phyloP scores from a whole-genome alignment of 2,888 invertebrate genomes.

The Volucella inanis region DNA sequence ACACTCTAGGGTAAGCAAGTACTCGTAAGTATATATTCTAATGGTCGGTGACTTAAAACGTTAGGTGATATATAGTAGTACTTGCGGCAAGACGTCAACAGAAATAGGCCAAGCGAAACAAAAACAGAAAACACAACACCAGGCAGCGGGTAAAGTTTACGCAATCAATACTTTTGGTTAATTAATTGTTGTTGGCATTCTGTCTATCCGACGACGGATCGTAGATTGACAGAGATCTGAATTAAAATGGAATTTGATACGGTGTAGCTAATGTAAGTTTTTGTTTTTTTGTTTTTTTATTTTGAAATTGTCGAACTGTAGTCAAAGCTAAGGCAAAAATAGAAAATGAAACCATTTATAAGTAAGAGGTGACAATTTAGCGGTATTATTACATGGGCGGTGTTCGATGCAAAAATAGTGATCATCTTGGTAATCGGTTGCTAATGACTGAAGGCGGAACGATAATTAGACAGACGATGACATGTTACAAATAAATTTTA shows the following conservation, averaged over 20 bases:
- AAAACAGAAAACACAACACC: background rate
- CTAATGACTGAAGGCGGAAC: background rate
- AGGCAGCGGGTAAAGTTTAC: background rate
- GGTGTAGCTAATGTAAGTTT: background rate
- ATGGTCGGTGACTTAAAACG: background rate
- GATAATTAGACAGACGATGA: no score
- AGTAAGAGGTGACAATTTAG: constrained; percentile 9
- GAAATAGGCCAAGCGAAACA: constrained; percentile 2
- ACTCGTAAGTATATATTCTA: background rate
- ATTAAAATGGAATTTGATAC: background rate
- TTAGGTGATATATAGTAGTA: background rate
- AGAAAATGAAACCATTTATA: background rate
- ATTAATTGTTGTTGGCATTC: background rate
- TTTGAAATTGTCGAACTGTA: constrained; percentile 16
- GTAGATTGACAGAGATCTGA: background rate
- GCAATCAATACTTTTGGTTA: constrained; percentile 15
- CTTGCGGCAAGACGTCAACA: background rate
- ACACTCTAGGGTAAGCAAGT: no score
- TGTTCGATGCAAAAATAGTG: background rate
- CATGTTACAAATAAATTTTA: no score
- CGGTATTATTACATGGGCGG: background rate
- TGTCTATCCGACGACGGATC: background rate
- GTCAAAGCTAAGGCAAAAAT: background rate
- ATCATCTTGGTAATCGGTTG: background rate
- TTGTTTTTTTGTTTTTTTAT: constrained; percentile 1